Evolutionary conservation across 2,113 vertebrate species (phyloP), one percentile per base, ranked within the genome.

Genomic region (Phoxinus phoxinus): DNA sequence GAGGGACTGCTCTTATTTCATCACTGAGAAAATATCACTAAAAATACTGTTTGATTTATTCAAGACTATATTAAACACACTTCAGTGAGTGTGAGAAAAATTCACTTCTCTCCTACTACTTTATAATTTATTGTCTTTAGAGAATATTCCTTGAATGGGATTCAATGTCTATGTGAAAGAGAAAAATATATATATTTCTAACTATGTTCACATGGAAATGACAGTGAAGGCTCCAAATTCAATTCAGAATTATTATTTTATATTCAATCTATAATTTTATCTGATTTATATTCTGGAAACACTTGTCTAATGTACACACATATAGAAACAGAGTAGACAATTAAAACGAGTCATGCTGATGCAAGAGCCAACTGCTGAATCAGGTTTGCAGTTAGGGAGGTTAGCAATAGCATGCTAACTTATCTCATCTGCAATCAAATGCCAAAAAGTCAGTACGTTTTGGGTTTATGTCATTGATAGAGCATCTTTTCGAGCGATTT

Each of bases 271-370:
- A 17, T 67, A 37, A 23, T 23, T 37, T 37, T 23, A 46, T 12
- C 71, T 48, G 5, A 74, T 56, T 5, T 78, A 30, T 13, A 35
- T 56, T 23, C 19, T 23, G 9, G 27, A 19, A 80, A 63, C 35
- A 17, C 8, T 12, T 41, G 53, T 7, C 58, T 35, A 63, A 63
- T 19, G 58, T 10, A 19, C 58, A 46, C 3, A 19, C 7, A 65
- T 30, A 46, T 1, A 81, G 37, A 59, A 30, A 19, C 77, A 75
- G n/a, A n/a, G n/a, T n/a, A n/a, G 72, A 13, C 25, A 75, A 74
- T 74, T 48, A 48, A 74, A 74, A 46, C 6, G 41, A 74, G 72
- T 74, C 72, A 74, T 74, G 72, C 72, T 74, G 41, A 48, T 74
- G 72, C 41, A 27, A 48, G n/a, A 48, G 41, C n/a, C 41, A 46